Evolutionary conservation across 2,888 invertebrate species (phyloP).

Genomic region (Rosalia funebris): DNA sequence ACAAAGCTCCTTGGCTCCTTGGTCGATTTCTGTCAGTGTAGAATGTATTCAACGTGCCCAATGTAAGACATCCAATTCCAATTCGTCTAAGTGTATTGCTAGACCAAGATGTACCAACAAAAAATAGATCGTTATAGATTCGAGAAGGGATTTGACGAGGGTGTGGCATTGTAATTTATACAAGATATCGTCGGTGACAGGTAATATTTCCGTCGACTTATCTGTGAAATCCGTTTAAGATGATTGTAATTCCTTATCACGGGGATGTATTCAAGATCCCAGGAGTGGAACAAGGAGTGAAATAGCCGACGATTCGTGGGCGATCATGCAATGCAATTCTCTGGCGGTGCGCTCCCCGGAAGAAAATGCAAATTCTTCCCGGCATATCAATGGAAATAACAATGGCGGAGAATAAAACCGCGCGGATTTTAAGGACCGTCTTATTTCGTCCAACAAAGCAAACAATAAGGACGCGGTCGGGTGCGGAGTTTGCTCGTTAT

Average conservation of each 20-base stretch:
- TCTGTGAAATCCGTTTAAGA: conserved; percentile 28
- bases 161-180: conserved; percentile 40
- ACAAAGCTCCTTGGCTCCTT: no score
- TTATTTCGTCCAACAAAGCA: conserved; percentile 35
- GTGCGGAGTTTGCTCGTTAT: conserved; percentile 24
- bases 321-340: conserved; percentile 46
- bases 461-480: conserved; percentile 27
- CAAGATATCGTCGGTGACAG: conserved; percentile 30
- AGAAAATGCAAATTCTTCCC: no score
- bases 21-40: no score
- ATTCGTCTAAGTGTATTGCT: conserved; percentile 8
- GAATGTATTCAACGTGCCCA: no score
- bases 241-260: conserved; percentile 33
- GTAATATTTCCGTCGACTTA: conserved; percentile 29
- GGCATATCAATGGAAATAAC: no score
- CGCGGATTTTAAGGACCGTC: conserved; percentile 36
- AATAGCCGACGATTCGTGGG: conserved; percentile 21
- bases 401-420: conserved; percentile 46
- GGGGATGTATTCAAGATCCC: conserved; percentile 6
- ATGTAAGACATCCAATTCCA: no score
- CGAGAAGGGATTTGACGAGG: conserved; percentile 36
- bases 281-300: conserved; percentile 30
- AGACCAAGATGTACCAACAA: conserved; percentile 25
- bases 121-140: conserved; percentile 36
- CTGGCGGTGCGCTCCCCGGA: not conserved